Base-by-base conservation (phyloP, 2,113 vertebrate genomes). In the Anolis sagrei region DNA sequence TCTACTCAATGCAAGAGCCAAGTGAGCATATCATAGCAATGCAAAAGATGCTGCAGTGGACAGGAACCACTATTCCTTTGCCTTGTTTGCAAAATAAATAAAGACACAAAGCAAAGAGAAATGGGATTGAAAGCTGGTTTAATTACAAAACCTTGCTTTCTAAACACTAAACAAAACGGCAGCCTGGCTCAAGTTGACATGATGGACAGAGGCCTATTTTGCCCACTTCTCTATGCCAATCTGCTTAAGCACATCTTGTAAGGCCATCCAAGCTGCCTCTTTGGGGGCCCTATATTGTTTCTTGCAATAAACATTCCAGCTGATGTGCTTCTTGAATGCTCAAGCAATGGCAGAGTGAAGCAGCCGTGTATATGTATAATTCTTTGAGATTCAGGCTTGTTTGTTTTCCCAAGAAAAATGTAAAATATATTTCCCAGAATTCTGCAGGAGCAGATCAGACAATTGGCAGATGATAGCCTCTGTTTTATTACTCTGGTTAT, bases 131-230 rank as follows among this genome's bases (percentile, higher is more conserved):
- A 94, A 91, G 92, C 89, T 92, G 93, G 93, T 90, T 93, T 93
- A 95, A 93, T 94, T 92, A 92, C 48, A 76, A 94, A 95, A 93
- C 93, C 90, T 90, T 91, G 89, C 92, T 92, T 91, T 90, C 93
- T 89, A 95, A 93, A 94, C 93, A 94, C 92, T 86, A 94, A 94
- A 95, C 94, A 94, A 95, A 95, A 94, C 92, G 13, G 85, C 91
- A 92, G 92, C 93, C 93, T 89, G 91, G 89, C 85, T 86, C 93
- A 91, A 90, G 82, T 86, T 95, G 94, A 93, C 93, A 93, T 64
- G 85, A 91, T 66, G 48, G 92, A 93, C 93, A 94, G 92, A 94
- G 82, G 92, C 90, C 92, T 94, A 92, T 93, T 69, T 94, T 95
- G 87, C 93, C 90, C 79, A 64, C 91, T 93, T 93, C 90, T 94